Evolutionary conservation across 1,140 invertebrate genomes (phyloP), one percentile per base, ranked within the genome.

Genomic region (Sitobion miscanthi): DNA sequence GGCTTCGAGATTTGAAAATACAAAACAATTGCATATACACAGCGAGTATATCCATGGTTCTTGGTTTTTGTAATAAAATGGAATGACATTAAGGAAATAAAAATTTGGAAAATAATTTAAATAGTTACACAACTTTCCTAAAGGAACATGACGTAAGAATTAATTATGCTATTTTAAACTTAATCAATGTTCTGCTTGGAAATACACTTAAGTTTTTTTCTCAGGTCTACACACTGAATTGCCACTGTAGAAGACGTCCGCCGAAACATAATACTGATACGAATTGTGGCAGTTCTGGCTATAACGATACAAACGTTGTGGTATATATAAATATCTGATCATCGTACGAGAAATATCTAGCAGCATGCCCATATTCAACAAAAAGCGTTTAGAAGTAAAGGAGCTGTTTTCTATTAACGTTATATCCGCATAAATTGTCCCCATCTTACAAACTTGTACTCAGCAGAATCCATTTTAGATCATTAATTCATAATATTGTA

Each of bases 1-100:
- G 94, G 98, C 98, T 96, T 97, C 98, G 95, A 97, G 97, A 94
- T 97, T 98, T 96, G 97, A 98, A 96, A 96, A 97, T 95, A 95
- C 98, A 95, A 97, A 97, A 94, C 97, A 97, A 96, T 98, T 99
- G 30, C n/a, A 96, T 98, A 98, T 98, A 98, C 96, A 98, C 98
- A 94, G 98, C 98, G 93, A 98, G 98, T 96, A 97, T 97, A 94
- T 98, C 25, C 47, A 98, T 98, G 96, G 98, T 99, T 94, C 96
- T 98, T 95, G 98, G 98, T 94, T 96, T 99, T 94, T 98, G 97
- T 94, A 98, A 98, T 96, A 97, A 97, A 95, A 97, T 52, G 42
- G 57, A 69, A 30, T 47, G 11, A 14, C 8, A 90, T n/a, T 45
- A 9, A 25, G 14, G 4, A 42, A 45, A 69, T 20, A n/a, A n/a